Conservation (phyloP, 2,888 invertebrate species). For the Venustoraphidia nigricollis region DNA sequence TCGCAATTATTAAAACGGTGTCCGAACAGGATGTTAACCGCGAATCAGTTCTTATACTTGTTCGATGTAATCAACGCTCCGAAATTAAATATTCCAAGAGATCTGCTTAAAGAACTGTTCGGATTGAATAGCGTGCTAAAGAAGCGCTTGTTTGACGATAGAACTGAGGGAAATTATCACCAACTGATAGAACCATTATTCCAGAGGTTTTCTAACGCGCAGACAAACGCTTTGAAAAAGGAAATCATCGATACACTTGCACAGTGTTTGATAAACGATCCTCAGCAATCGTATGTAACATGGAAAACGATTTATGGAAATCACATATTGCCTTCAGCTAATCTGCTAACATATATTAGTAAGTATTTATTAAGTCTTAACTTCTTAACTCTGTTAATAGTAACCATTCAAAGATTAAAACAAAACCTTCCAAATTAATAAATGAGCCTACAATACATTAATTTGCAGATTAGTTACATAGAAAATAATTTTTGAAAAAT, state of each 20-base stretch:
- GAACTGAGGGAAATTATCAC: conserved; percentile 23
- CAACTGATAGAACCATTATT: conserved; percentile 47
- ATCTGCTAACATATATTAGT: conserved; percentile 43
- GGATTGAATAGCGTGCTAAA: conserved; percentile 27
- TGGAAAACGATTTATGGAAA: conserved; percentile 56
- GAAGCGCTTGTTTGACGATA: conserved; percentile 19
- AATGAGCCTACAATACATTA: too few species aligned
- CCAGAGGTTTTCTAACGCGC: conserved; percentile 40
- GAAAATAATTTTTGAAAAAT: too few species aligned
- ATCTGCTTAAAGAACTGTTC: conserved; percentile 37
- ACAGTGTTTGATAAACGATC: conserved; percentile 41
- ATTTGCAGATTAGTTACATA: too few species aligned
- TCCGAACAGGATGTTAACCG: conserved; percentile 12
- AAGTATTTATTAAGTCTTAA: conserved; percentile 20
- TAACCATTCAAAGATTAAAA: background rate
- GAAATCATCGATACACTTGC: conserved; percentile 44
- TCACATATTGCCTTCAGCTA: conserved; percentile 47
- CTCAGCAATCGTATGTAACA: conserved; percentile 38
- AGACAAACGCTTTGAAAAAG: conserved; percentile 30
- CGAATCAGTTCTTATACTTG: conserved; percentile 42
- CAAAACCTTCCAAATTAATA: too few species aligned
- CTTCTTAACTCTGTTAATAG: background rate
- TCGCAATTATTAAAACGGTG: conserved; percentile 21
- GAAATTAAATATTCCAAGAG: conserved; percentile 36
- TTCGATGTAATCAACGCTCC: conserved; percentile 41